Evolutionary conservation across 2,113 vertebrate species (phyloP).

Genomic region (Morone chrysops): DNA sequence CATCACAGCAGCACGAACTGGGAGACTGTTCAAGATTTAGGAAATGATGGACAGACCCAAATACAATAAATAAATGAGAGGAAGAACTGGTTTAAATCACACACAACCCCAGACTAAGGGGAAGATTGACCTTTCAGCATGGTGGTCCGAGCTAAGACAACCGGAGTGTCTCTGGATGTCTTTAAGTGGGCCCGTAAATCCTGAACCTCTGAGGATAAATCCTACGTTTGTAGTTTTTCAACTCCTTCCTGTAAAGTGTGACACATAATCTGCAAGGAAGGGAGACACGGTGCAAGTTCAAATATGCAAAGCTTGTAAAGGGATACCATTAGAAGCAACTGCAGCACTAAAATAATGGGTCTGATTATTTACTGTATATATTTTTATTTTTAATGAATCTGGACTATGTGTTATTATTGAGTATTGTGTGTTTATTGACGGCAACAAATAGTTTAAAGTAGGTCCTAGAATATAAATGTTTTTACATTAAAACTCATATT

Average conservation of each 20-base stretch:
- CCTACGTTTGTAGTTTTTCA: not conserved
- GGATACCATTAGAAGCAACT: not conserved
- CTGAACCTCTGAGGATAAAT: not conserved
- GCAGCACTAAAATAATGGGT: not conserved
- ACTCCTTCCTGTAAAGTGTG: not conserved
- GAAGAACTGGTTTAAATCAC: constrained; percentile 25
- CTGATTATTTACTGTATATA: not conserved
- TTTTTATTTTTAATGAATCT: not conserved
- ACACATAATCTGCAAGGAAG: not conserved
- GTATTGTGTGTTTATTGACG: not conserved
- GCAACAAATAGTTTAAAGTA: not conserved
- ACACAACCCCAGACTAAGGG: not conserved
- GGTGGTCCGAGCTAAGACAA: not conserved
- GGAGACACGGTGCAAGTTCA: not conserved
- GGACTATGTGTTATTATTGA: not conserved
- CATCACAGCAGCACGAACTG: constrained; percentile 10
- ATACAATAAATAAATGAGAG: not conserved
- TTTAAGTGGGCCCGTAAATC: not conserved
- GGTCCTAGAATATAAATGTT: not conserved
- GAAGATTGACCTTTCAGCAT: not conserved
- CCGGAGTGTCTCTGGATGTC: not conserved
- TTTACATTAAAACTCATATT: not conserved
- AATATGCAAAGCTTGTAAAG: not conserved
- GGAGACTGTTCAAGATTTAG: constrained; percentile 4
- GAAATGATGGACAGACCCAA: constrained; percentile 7